These are phyloP conservation scores for Drosophila flavopinicola DNA, from an alignment of 2,888 invertebrate species.

Conservation along the genomic window DNA sequence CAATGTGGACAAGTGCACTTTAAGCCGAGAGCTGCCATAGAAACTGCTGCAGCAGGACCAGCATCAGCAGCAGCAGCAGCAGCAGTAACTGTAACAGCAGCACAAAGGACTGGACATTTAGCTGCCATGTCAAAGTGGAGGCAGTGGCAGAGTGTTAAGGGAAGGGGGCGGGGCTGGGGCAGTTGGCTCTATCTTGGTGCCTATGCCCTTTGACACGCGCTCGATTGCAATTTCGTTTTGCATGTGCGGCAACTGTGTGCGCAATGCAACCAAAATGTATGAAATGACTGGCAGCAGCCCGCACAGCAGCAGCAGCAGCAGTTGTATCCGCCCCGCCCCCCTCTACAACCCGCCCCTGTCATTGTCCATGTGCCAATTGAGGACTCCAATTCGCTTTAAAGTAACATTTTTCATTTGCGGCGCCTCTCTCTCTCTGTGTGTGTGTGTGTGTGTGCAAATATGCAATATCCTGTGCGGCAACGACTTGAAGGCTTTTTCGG, in stretches of 20 bases:
- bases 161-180: background rate
- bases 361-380: constrained; percentile 51
- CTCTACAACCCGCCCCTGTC: constrained; percentile 1
- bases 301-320: constrained; percentile 29
- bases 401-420: constrained; percentile 70
- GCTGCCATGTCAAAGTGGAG: constrained; percentile 53
- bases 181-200: constrained; percentile 54
- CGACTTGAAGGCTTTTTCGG: constrained; percentile 47
- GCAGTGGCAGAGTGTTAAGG: background rate
- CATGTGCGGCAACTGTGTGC: constrained; percentile 56
- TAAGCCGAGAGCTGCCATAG: constrained; percentile 47
- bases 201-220: constrained; percentile 71
- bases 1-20: constrained; percentile 79
- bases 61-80: constrained; percentile 8
- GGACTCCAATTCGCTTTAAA: constrained; percentile 69
- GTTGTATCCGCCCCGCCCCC: background rate
- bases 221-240: constrained; percentile 69
- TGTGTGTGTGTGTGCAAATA: constrained; percentile 55
- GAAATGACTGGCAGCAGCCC: constrained; percentile 70
- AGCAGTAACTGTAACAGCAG: constrained; percentile 18
- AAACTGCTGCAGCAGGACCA: constrained; percentile 16
- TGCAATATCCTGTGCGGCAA: constrained; percentile 77
- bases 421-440: constrained; percentile 16
- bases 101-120: constrained; percentile 59
- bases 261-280: constrained; percentile 66